Conservation (phyloP, 2,113 vertebrate genomes). For the Jacana jacana region DNA sequence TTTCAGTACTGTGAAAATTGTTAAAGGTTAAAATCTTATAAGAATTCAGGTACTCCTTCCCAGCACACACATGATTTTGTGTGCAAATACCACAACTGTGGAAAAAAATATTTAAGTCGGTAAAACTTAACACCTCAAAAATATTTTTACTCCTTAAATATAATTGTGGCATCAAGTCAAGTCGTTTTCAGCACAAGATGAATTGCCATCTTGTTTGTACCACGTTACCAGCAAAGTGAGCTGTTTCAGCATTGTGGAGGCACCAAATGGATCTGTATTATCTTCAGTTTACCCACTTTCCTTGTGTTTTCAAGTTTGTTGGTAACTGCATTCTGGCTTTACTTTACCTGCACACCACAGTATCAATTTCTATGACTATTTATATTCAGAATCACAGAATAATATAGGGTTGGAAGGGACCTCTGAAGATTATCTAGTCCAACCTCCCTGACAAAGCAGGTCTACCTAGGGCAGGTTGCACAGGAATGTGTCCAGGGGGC, state of each 20-base stretch:
- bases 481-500: too few relatives aligned
- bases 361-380: not conserved
- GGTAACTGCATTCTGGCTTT: not conserved
- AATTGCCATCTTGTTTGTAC: not conserved
- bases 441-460: too few relatives aligned
- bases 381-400: not conserved
- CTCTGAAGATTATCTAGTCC: too few relatives aligned
- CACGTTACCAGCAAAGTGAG: not conserved
- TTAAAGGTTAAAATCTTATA: not conserved
- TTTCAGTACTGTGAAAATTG: not conserved
- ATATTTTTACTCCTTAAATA: not conserved
- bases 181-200: not conserved
- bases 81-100: not conserved
- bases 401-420: too few relatives aligned
- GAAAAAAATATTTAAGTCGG: not conserved
- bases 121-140: not conserved
- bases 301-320: not conserved
- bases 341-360: not conserved
- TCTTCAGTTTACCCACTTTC: not conserved
- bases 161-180: not conserved
- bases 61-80: not conserved
- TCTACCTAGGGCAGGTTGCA: too few relatives aligned
- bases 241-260: not conserved
- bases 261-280: not conserved
- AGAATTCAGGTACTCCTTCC: not conserved